Evolutionary conservation across 2,888 invertebrate genomes (phyloP).

Genomic region (Blera fallax): DNA sequence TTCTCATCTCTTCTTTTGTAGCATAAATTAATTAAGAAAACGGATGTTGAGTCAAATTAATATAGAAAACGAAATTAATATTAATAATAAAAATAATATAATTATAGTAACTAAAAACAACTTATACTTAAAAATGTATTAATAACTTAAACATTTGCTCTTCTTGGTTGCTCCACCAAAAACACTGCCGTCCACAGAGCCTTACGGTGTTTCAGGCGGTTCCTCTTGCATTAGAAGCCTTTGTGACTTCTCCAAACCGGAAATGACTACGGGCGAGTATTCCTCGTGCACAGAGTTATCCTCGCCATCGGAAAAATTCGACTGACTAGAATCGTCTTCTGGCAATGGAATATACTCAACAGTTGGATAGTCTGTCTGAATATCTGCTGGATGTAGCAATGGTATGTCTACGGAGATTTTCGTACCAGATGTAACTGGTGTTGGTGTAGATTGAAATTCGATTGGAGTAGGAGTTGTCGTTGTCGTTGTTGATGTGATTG

Average conservation of each 20-base stretch:
- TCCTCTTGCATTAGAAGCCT: conserved; percentile 80
- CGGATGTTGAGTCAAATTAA: conserved; percentile 40
- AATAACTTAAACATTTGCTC: conserved; percentile 72
- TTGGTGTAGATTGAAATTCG: conserved; percentile 59
- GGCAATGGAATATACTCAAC: conserved; percentile 79
- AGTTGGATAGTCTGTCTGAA: conserved; percentile 79
- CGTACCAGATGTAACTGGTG: background rate
- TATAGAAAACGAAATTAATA: conserved; percentile 62
- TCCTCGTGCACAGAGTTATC: conserved; percentile 81
- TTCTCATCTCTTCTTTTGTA: conserved; percentile 11
- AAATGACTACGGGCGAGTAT: conserved; percentile 76
- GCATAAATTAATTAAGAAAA: conserved; percentile 62
- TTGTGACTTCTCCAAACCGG: conserved; percentile 78
- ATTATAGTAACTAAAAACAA: conserved; percentile 72
- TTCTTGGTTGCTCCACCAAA: conserved; percentile 15
- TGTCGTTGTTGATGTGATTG: conserved; percentile 73
- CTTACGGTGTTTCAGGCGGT: conserved; percentile 81
- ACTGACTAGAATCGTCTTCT: conserved; percentile 74
- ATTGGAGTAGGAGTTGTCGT: conserved; percentile 47
- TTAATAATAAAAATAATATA: conserved; percentile 69
- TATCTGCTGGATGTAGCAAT: conserved; percentile 71
- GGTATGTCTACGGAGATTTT: conserved; percentile 40
- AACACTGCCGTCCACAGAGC: background rate
- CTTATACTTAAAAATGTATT: conserved; percentile 70
- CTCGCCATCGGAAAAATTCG: conserved; percentile 71